Conservation (phyloP, 2,797 vertebrate genomes). For the Eurystomus glaucurus region DNA sequence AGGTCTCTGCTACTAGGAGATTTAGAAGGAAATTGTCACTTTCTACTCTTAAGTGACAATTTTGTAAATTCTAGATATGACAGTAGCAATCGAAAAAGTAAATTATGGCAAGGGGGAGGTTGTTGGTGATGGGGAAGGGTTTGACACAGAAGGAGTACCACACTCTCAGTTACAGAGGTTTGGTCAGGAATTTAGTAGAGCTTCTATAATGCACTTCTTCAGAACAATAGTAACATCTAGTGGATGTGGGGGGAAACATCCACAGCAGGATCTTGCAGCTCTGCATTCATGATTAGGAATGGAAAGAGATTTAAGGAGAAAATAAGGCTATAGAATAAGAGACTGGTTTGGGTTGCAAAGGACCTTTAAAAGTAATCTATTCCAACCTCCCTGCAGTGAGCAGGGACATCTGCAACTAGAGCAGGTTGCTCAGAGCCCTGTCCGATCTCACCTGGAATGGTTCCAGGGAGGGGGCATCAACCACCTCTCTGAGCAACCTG, state of each 20-base stretch:
- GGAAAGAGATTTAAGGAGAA: neutral
- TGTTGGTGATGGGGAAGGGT: neutral
- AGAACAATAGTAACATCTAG: slow-evolving; percentile 76
- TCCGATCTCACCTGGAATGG: neutral
- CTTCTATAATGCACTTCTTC: neutral
- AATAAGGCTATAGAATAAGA: neutral
- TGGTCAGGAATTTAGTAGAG: neutral
- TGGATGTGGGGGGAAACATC: slow-evolving; percentile 25
- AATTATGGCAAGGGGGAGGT: neutral
- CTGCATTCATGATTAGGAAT: neutral
- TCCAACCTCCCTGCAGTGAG: neutral
- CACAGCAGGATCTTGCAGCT: neutral
- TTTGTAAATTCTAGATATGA: slow-evolving; percentile 19
- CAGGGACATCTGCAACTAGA: neutral
- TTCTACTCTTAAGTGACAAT: slow-evolving; percentile 39
- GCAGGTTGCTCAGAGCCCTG: neutral
- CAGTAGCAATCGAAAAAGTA: slow-evolving; percentile 34
- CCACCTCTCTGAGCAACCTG: neutral
- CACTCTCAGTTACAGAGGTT: neutral
- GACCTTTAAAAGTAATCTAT: neutral
- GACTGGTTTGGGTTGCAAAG: neutral
- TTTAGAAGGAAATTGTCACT: slow-evolving; percentile 52
- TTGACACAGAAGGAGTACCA: neutral
- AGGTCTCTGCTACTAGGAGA: neutral
- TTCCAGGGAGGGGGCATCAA: neutral